These are phyloP conservation scores for Amphiprion ocellaris DNA, from an alignment of 2,113 vertebrate species.

Conservation along the genomic window DNA sequence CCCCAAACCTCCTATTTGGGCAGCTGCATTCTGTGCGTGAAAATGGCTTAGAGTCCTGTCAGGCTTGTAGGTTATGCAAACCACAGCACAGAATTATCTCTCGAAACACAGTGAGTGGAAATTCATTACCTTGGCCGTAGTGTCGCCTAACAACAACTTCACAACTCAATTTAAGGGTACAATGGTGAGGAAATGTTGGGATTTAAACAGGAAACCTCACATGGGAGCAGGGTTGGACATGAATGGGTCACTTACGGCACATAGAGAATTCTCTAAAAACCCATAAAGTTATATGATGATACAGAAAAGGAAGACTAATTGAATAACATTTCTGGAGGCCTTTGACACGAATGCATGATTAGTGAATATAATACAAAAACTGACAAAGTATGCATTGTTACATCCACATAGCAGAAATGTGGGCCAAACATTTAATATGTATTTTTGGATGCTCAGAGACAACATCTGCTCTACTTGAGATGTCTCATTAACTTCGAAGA, in stretches of 20 bases:
- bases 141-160: conserved; percentile 37
- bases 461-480: no score
- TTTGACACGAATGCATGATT: no score
- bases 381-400: no score
- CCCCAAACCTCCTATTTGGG: conserved; percentile 57
- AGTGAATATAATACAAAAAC: no score
- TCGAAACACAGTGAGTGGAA: conserved; percentile 48
- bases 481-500: no score
- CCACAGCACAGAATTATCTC: conserved; percentile 63
- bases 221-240: neutral
- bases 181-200: conserved; percentile 31
- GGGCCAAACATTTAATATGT: no score
- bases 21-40: conserved; percentile 62
- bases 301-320: neutral
- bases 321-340: neutral
- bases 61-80: conserved; percentile 67
- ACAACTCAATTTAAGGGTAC: conserved; percentile 58
- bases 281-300: neutral
- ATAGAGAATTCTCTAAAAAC: neutral
- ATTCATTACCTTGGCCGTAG: conserved; percentile 63
- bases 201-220: conserved; percentile 35
- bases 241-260: neutral
- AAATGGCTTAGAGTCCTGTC: conserved; percentile 71
- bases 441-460: no score
- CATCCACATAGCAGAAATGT: no score